Conservation (phyloP, 2,888 invertebrate species). For the Phasia obesa region DNA sequence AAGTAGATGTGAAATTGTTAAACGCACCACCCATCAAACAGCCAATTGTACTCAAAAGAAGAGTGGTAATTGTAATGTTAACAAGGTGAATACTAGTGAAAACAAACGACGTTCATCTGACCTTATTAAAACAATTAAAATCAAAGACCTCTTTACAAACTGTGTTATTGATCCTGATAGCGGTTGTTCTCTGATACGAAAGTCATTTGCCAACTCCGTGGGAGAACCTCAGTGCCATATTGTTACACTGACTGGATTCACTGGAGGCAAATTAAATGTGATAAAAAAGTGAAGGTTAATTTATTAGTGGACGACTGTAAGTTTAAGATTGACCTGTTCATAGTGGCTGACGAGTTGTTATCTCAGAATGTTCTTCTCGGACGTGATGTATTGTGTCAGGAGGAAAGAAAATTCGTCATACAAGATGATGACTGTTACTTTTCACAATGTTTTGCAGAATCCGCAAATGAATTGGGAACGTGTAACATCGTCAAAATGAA, state of each 20-base stretch:
- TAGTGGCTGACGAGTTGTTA: background rate
- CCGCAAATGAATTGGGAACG: too few species aligned
- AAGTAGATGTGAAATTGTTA: background rate
- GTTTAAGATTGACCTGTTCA: background rate
- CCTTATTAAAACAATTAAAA: too few species aligned
- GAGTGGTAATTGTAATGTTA: too few species aligned
- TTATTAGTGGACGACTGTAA: background rate
- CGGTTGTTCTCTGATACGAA: background rate
- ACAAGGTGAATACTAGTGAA: too few species aligned
- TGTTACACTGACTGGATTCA: background rate
- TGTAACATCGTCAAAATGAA: background rate
- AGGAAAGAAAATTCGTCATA: conserved; percentile 13
- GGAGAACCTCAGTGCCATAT: too few species aligned
- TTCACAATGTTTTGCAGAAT: too few species aligned
- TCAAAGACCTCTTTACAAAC: too few species aligned
- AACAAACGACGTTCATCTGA: too few species aligned
- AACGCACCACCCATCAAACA: too few species aligned
- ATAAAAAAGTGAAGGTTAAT: conserved; percentile 1
- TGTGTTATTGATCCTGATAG: too few species aligned
- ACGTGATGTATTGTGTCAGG: conserved; percentile 7
- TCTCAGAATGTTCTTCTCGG: conserved; percentile 17
- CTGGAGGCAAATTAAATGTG: background rate
- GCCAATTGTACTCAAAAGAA: too few species aligned
- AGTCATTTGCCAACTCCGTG: too few species aligned
- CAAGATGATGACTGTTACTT: conserved; percentile 15